Percentiles rank a stretch among this genome's conserved stretches.
phyloP scores from a whole-genome alignment of 2,888 invertebrate genomes.

The Colostygia pectinataria region DNA sequence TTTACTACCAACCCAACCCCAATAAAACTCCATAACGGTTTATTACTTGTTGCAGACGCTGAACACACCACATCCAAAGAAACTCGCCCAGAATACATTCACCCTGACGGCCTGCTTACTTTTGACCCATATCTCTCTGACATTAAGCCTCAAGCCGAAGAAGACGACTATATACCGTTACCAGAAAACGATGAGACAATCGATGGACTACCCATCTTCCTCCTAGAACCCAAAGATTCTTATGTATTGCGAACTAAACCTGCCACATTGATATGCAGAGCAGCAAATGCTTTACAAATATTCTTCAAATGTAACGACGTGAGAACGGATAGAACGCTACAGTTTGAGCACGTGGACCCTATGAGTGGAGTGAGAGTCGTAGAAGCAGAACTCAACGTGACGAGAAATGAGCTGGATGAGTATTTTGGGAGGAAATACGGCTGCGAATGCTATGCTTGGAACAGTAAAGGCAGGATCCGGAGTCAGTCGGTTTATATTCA shows the following conservation, averaged over 20 bases:
- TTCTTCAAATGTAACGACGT: conserved; percentile 91
- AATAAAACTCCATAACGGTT: too few relatives aligned
- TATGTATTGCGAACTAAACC: conserved; percentile 95
- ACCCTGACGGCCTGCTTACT: conserved; percentile 69
- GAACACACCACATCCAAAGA: conserved; percentile 71
- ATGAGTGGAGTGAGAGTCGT: conserved; percentile 90
- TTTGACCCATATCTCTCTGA: conserved; percentile 75
- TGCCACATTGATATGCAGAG: conserved; percentile 93
- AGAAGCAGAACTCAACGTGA: conserved; percentile 89
- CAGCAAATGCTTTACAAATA: conserved; percentile 93
- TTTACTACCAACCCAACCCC: too few relatives aligned
- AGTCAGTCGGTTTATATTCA: conserved; percentile 91
- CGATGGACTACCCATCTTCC: conserved; percentile 91
- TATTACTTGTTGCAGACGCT: conserved; percentile 56
- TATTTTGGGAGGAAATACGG: conserved; percentile 91
- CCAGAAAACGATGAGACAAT: conserved; percentile 84
- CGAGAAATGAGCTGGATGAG: conserved; percentile 91
- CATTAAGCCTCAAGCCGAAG: conserved; percentile 68
- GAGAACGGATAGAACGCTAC: conserved; percentile 79
- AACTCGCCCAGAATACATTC: conserved; percentile 72
- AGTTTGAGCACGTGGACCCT: conserved; percentile 90
- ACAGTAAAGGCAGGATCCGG: conserved; percentile 88
- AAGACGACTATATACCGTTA: conserved; percentile 76
- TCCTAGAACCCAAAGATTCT: conserved; percentile 92
- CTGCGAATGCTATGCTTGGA: conserved; percentile 94